phyloP scores from a whole-genome alignment of 2,113 vertebrate species.

The Candoia aspera region DNA sequence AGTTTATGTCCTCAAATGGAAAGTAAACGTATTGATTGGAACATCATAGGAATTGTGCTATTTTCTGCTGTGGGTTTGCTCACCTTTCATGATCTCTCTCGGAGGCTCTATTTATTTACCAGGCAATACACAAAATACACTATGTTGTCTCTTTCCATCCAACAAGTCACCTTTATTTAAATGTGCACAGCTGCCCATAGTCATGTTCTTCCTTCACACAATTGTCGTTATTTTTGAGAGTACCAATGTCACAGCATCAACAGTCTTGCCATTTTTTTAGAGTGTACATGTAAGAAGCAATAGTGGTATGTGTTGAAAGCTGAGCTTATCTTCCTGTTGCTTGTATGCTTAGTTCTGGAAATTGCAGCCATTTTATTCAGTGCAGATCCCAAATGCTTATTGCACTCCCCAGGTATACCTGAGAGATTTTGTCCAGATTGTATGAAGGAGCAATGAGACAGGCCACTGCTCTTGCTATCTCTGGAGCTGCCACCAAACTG shows the following conservation, averaged over 20 bases:
- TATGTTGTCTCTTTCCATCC: not conserved
- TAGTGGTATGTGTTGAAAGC: not conserved
- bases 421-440: not conserved
- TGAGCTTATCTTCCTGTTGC: not conserved
- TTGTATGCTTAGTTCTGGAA: not conserved
- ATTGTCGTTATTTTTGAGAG: not conserved
- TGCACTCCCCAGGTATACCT: not conserved
- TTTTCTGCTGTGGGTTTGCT: not conserved
- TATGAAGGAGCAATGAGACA: not conserved
- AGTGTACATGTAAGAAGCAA: not conserved
- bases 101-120: not conserved
- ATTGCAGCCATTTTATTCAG: not conserved
- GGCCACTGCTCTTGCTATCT: not conserved
- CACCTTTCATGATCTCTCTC: not conserved
- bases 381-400: not conserved
- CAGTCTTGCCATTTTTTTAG: not conserved
- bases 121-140: not conserved
- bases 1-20: not conserved
- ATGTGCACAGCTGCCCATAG: not conserved
- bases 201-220: not conserved
- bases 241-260: not conserved
- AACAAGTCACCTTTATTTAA: not conserved
- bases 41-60: not conserved
- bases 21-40: not conserved
- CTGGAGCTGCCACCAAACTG: not conserved